These are phyloP conservation scores for Himalopsyche japonica DNA, from an alignment of 2,888 invertebrate genomes.

Conservation along the genomic window DNA sequence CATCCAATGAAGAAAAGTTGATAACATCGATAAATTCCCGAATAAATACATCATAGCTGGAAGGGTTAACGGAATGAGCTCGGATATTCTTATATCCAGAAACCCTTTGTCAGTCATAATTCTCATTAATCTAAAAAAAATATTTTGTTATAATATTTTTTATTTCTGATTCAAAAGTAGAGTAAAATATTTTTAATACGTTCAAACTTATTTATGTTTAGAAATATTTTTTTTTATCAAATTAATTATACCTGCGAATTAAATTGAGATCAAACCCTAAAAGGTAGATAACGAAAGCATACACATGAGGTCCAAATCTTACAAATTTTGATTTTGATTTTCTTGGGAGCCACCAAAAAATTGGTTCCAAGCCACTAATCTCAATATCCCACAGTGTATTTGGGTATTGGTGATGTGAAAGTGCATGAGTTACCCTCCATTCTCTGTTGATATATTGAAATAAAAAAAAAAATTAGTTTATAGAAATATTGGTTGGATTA, in stretches of 20 bases:
- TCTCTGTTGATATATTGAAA: constrained; percentile 53
- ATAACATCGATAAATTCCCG: constrained; percentile 23
- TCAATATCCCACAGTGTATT: constrained; percentile 78
- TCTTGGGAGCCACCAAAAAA: constrained; percentile 68
- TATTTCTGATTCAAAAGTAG: too few species aligned
- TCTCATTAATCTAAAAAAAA: background rate
- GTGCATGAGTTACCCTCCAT: constrained; percentile 74
- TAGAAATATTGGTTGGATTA: too few species aligned
- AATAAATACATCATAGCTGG: constrained; percentile 49
- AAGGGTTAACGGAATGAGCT: constrained; percentile 51
- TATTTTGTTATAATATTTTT: background rate
- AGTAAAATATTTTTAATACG: too few species aligned
- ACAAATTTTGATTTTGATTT: constrained; percentile 56
- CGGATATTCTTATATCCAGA: constrained; percentile 41
- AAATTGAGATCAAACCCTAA: background rate
- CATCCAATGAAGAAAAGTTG: constrained; percentile 59
- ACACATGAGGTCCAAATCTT: constrained; percentile 59
- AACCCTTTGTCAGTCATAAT: background rate
- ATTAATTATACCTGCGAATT: background rate
- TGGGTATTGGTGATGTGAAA: constrained; percentile 79
- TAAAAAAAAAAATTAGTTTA: background rate
- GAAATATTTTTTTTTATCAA: background rate
- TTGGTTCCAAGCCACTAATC: constrained; percentile 68
- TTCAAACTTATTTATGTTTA: too few species aligned
- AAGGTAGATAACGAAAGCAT: constrained; percentile 44